These are phyloP conservation scores for Aegypius monachus DNA, from an alignment of 2,113 vertebrate species.

Conservation along the genomic window DNA sequence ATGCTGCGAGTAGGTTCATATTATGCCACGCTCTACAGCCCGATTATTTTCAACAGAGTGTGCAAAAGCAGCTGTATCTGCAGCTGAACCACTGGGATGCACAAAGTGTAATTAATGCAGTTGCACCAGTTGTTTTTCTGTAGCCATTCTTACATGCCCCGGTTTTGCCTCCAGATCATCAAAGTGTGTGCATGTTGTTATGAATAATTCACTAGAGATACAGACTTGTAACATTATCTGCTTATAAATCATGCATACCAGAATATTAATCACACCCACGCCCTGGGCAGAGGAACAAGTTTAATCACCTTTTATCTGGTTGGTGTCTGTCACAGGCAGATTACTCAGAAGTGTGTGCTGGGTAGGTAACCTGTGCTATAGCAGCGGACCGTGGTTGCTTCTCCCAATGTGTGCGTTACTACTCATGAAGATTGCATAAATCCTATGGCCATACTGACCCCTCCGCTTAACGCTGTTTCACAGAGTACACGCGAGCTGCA, in stretches of 20 bases:
- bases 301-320: conserved; percentile 28
- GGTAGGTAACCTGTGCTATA: neutral
- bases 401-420: rapidly evolving
- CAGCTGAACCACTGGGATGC: neutral
- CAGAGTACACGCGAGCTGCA: neutral
- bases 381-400: neutral
- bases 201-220: conserved; percentile 14
- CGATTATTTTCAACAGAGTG: neutral
- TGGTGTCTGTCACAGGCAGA: neutral
- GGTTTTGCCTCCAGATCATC: neutral
- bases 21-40: neutral
- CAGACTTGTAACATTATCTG: conserved; percentile 10
- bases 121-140: neutral
- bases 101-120: neutral
- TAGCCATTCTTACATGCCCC: neutral
- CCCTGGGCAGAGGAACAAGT: conserved; percentile 14
- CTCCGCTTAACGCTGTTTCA: neutral
- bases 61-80: neutral
- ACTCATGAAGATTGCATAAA: neutral
- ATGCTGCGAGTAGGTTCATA: neutral
- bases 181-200: neutral
- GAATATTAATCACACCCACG: neutral
- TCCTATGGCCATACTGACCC: neutral
- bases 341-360: neutral
- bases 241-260: conserved; percentile 35